phyloP scores from a whole-genome alignment of 2,797 vertebrate genomes.

The Xenops minutus region DNA sequence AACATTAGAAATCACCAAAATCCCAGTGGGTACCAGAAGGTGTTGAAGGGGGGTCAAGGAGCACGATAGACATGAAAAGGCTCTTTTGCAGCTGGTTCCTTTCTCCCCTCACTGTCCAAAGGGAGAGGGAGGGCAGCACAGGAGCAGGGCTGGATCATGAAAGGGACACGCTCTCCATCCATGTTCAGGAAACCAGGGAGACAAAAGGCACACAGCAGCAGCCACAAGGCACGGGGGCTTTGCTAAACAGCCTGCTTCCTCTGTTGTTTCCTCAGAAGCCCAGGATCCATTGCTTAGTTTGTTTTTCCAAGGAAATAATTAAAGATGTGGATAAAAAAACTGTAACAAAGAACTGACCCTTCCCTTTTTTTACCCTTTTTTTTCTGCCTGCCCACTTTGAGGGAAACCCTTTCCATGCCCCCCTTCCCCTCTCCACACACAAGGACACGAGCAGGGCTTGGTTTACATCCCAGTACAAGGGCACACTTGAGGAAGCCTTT shows the following conservation, averaged over 20 bases:
- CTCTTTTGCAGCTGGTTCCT: conserved; percentile 70
- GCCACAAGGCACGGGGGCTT: conserved; percentile 60
- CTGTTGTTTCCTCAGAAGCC: conserved; percentile 68
- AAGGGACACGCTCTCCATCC: conserved; percentile 60
- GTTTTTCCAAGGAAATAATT: conserved; percentile 86
- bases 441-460: conserved; percentile 18
- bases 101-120: conserved; percentile 67
- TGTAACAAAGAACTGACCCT: conserved; percentile 38
- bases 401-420: conserved; percentile 69
- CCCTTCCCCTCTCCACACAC: conserved; percentile 36
- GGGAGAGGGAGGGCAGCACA: not conserved
- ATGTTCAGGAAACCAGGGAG: conserved; percentile 76
- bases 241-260: conserved; percentile 75
- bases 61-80: conserved; percentile 71
- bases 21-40: conserved; percentile 59
- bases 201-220: conserved; percentile 72
- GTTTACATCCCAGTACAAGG: conserved; percentile 59
- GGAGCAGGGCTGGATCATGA: conserved; percentile 39
- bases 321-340: conserved; percentile 67
- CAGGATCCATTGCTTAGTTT: conserved; percentile 66
- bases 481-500: conserved; percentile 67
- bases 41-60: conserved; percentile 78
- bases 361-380: not conserved
- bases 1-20: conserved; percentile 74
- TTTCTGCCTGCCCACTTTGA: not conserved